These are phyloP conservation scores for Drosophila testacea DNA, from an alignment of 2,888 invertebrate genomes.

Conservation along the genomic window DNA sequence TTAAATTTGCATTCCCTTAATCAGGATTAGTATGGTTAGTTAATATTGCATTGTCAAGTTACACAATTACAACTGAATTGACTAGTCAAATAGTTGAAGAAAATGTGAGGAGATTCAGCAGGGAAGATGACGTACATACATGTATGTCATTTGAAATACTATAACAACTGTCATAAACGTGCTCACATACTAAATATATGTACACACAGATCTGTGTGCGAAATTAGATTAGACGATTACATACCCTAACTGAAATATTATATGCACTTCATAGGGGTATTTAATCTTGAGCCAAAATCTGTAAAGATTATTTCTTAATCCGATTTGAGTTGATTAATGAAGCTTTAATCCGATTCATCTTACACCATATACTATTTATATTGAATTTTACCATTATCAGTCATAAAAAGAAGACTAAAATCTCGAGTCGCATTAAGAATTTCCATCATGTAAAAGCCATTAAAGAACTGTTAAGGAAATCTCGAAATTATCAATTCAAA, in stretches of 20 bases:
- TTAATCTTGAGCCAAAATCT: too few species aligned
- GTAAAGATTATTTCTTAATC: too few species aligned
- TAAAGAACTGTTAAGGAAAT: too few species aligned
- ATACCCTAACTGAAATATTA: background rate
- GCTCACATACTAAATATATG: too few species aligned
- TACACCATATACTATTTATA: too few species aligned
- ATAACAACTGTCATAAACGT: background rate
- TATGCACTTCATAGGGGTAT: background rate
- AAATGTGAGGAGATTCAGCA: background rate
- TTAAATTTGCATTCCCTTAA: conserved; percentile 5
- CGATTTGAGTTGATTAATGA: too few species aligned
- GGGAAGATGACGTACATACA: background rate
- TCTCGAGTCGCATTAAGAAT: background rate
- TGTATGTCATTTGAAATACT: background rate
- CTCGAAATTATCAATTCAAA: too few species aligned
- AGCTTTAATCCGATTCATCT: too few species aligned
- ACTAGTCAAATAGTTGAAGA: conserved; percentile 3
- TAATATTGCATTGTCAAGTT: background rate
- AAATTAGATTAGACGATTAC: background rate
- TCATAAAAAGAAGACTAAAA: too few species aligned
- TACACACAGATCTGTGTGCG: too few species aligned
- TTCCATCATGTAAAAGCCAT: background rate
- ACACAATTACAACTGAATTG: conserved; percentile 12
- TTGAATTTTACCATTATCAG: too few species aligned
- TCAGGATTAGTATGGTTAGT: background rate